These are phyloP conservation scores for Ciona savignyi DNA, from an alignment of 23 tunicate genomes.

Conservation along the genomic window DNA sequence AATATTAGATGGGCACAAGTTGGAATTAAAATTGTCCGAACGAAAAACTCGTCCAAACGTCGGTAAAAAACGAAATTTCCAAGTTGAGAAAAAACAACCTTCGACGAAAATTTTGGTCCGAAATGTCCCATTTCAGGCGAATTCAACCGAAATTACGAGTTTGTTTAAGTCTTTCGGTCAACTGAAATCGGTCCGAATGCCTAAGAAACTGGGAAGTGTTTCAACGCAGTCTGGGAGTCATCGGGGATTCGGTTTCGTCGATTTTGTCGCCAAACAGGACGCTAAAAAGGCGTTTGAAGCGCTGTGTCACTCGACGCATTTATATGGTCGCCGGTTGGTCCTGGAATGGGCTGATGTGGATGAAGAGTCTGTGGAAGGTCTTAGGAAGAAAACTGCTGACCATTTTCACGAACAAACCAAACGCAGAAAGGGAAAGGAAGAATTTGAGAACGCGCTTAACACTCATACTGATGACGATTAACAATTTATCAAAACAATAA, in stretches of 20 bases:
- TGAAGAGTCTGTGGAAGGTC: conserved; percentile 30
- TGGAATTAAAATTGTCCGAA: conserved; percentile 72
- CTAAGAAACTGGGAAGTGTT: conserved; percentile 44
- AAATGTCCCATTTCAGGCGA: conserved; percentile 92
- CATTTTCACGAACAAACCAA: conserved; percentile 24
- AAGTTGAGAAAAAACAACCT: conserved; percentile 39
- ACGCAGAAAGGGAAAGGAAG: background rate
- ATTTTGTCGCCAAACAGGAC: conserved; percentile 63
- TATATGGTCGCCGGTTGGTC: conserved; percentile 96
- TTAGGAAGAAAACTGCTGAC: conserved; percentile 50
- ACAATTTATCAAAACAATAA: background rate
- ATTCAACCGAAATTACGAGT: conserved; percentile 57
- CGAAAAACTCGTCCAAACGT: conserved; percentile 4
- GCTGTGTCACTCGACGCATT: conserved; percentile 83
- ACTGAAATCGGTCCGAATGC: conserved; percentile 79
- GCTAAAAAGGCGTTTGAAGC: conserved; percentile 93
- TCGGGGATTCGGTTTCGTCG: conserved; percentile 97
- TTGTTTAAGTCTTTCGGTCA: conserved; percentile 92
- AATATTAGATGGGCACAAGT: conserved; percentile 69
- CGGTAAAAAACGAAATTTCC: conserved; percentile 22
- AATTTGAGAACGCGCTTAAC: conserved; percentile 6
- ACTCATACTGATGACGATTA: background rate
- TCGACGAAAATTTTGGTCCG: conserved; percentile 80
- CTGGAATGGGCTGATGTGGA: conserved; percentile 97
- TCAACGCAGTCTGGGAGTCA: conserved; percentile 59